phyloP scores from a whole-genome alignment of 1,140 invertebrate genomes.

The Thalassaphorura encarpata region DNA sequence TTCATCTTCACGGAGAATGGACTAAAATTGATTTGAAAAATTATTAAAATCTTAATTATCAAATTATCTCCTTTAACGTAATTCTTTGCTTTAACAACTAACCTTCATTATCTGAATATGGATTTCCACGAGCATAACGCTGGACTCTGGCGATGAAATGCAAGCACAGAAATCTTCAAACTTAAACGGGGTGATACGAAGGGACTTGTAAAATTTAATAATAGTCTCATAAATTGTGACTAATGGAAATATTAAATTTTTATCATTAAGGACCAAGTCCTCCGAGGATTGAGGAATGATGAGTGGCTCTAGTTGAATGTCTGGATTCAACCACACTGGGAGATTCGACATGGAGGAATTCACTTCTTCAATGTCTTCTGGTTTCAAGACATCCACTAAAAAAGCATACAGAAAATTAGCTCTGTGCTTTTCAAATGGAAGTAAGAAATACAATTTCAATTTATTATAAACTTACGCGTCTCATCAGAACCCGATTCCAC shows the following conservation, averaged over 20 bases:
- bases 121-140: slow-evolving; percentile 76
- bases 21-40: slow-evolving; percentile 34
- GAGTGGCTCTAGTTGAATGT: slow-evolving; percentile 57
- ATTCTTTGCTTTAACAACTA: not conserved
- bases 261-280: slow-evolving; percentile 73
- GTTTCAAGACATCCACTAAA: slow-evolving; percentile 15
- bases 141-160: slow-evolving; percentile 72
- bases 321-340: slow-evolving; percentile 75
- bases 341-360: slow-evolving; percentile 36
- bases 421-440: not conserved
- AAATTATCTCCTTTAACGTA: no score
- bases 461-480: slow-evolving; percentile 6
- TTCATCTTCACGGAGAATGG: slow-evolving; percentile 87
- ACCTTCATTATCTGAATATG: slow-evolving; percentile 79
- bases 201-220: slow-evolving; percentile 75
- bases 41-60: not conserved
- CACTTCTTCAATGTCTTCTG: not conserved
- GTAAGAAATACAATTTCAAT: not conserved
- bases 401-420: slow-evolving; percentile 3
- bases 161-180: slow-evolving; percentile 94
- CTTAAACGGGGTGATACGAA: slow-evolving; percentile 83
- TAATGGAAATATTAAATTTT: slow-evolving; percentile 64
- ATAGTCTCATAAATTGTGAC: slow-evolving; percentile 88
- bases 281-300: slow-evolving; percentile 76
- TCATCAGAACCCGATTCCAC: not conserved